phyloP scores from a whole-genome alignment of 1,140 invertebrate genomes.

The Sipha flava region DNA sequence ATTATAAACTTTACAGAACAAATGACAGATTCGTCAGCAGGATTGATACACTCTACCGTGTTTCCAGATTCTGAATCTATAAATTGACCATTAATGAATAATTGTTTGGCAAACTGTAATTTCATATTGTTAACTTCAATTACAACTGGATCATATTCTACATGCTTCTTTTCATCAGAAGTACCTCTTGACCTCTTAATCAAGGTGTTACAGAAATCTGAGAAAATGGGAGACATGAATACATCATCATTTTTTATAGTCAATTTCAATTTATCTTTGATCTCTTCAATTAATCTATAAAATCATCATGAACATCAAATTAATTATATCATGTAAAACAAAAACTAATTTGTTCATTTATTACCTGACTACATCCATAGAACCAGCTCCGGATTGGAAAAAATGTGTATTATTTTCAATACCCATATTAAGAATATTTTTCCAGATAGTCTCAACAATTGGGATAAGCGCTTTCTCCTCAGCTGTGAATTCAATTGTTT shows the following conservation, averaged over 20 bases:
- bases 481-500: conserved; percentile 60
- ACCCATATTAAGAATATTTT: conserved; percentile 68
- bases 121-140: conserved; percentile 74
- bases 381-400: conserved; percentile 82
- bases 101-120: conserved; percentile 74
- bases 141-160: conserved; percentile 60
- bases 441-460: conserved; percentile 65
- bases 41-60: conserved; percentile 66
- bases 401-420: conserved; percentile 79
- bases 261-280: conserved; percentile 71
- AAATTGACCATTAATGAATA: conserved; percentile 88
- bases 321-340: neutral
- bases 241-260: conserved; percentile 80
- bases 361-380: conserved; percentile 88
- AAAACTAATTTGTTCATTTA: conserved; percentile 20
- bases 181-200: conserved; percentile 59
- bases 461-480: conserved; percentile 63
- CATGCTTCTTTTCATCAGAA: conserved; percentile 47
- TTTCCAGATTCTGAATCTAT: conserved; percentile 62
- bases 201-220: conserved; percentile 64
- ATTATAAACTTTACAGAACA: conserved; percentile 60
- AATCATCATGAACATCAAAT: conserved; percentile 20
- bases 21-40: conserved; percentile 72
- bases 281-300: conserved; percentile 75
- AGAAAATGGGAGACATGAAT: conserved; percentile 84